Evolutionary conservation across 2,113 vertebrate genomes (phyloP).

Genomic region (Chaetura pelagica): DNA sequence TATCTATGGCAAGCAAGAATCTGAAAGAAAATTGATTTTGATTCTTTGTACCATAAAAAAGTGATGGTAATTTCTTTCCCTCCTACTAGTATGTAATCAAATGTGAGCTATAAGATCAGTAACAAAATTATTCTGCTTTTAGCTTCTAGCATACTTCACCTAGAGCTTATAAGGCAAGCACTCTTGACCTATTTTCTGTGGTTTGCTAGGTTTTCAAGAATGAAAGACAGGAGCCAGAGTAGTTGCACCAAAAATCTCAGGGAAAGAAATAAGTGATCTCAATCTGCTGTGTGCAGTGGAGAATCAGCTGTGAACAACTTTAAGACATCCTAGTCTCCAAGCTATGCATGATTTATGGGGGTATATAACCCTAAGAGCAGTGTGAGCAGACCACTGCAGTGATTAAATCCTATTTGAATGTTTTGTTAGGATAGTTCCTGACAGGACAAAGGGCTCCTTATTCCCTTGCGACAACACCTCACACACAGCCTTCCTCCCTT

Average conservation of each 20-base stretch:
- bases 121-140: conserved; percentile 43
- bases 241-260: conserved; percentile 1
- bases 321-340: conserved; percentile 25
- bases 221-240: not conserved
- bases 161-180: not conserved
- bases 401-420: conserved; percentile 69
- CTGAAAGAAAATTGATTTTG: conserved; percentile 14
- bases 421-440: conserved; percentile 64
- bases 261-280: conserved; percentile 35
- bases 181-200: conserved; percentile 28
- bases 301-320: conserved; percentile 54
- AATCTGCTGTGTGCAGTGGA: not conserved
- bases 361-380: conserved; percentile 59
- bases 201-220: conserved; percentile 30
- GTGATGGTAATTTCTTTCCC: not conserved
- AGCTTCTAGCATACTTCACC: not conserved
- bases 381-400: conserved; percentile 32
- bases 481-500: not conserved
- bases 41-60: not conserved
- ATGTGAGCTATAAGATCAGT: not conserved
- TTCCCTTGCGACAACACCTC: conserved; percentile 30
- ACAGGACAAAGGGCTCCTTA: conserved; percentile 67
- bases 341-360: conserved; percentile 70
- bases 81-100: not conserved
- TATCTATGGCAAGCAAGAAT: not conserved